These are phyloP conservation scores for Ascaphus truei DNA, from an alignment of 2,113 vertebrate species.

Conservation along the genomic window DNA sequence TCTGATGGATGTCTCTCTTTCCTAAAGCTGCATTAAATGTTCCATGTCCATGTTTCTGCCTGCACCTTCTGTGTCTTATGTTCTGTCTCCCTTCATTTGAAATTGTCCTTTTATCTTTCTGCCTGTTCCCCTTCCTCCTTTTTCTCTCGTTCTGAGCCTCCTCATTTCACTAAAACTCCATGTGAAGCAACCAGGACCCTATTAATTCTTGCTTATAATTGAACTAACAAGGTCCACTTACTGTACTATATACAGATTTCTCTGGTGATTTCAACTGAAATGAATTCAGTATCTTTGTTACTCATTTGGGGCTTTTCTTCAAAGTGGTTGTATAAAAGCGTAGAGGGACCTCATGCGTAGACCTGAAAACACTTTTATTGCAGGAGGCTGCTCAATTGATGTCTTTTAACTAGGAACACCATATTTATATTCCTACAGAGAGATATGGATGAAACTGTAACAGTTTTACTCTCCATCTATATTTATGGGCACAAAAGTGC, in stretches of 20 bases:
- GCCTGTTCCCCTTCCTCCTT: neutral
- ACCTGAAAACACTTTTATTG: neutral
- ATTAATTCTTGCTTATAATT: neutral
- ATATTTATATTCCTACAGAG: neutral
- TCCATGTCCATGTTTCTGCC: too few relatives aligned
- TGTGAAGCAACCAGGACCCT: neutral
- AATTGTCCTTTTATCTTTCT: neutral
- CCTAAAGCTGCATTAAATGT: too few relatives aligned
- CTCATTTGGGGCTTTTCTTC: neutral
- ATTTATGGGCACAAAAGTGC: neutral
- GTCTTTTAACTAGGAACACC: neutral
- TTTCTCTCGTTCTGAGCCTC: neutral
- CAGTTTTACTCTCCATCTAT: neutral
- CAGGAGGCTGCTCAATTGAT: neutral
- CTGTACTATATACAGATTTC: neutral
- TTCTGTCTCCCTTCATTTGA: too few relatives aligned
- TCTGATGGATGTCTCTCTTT: too few relatives aligned
- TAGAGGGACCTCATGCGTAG: neutral
- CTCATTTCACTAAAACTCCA: neutral
- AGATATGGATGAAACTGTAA: too few relatives aligned
- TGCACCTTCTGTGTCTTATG: too few relatives aligned
- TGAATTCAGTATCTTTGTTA: neutral
- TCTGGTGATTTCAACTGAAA: neutral
- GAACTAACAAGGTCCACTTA: neutral
- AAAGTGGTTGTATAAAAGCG: neutral